Evolutionary conservation across 2,888 invertebrate genomes (phyloP).

Genomic region (Catocala sponsa): DNA sequence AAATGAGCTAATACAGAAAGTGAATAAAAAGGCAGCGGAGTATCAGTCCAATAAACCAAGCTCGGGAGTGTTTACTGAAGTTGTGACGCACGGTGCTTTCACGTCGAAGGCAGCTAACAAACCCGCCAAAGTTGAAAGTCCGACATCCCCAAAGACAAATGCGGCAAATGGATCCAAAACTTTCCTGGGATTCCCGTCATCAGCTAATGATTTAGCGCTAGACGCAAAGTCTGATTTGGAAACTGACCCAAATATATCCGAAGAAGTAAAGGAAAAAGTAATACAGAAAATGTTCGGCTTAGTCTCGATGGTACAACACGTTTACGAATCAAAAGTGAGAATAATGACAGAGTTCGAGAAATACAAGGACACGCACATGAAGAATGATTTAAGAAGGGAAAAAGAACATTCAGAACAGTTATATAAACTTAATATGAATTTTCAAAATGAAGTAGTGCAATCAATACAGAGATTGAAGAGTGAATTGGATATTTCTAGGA

Average conservation of each 20-base stretch:
- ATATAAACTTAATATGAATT: slow-evolving; percentile 82
- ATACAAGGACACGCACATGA: slow-evolving; percentile 79
- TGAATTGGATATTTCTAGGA: slow-evolving; percentile 77
- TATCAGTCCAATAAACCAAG: slow-evolving; percentile 79
- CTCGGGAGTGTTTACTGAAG: slow-evolving; percentile 81
- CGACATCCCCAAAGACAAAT: slow-evolving; percentile 53
- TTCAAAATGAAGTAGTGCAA: slow-evolving; percentile 82
- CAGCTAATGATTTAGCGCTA: slow-evolving; percentile 81
- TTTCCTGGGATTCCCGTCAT: slow-evolving; percentile 80
- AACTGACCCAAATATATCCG: slow-evolving; percentile 78
- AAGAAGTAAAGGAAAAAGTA: slow-evolving; percentile 80
- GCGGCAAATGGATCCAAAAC: slow-evolving; percentile 70
- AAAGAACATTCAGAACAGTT: slow-evolving; percentile 82
- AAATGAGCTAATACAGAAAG: slow-evolving; percentile 75
- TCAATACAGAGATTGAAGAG: slow-evolving; percentile 79
- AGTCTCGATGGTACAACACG: slow-evolving; percentile 83
- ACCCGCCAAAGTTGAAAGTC: slow-evolving; percentile 60
- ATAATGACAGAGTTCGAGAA: slow-evolving; percentile 81
- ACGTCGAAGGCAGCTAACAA: slow-evolving; percentile 69
- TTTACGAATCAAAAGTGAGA: slow-evolving; percentile 82
- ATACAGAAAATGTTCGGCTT: slow-evolving; percentile 79
- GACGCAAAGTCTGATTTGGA: slow-evolving; percentile 83
- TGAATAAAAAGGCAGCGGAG: slow-evolving; percentile 78
- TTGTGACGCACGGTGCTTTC: slow-evolving; percentile 81
- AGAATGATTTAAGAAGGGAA: slow-evolving; percentile 77